Conservation (phyloP, 2,797 vertebrate species). For the Clarias fuscus region DNA sequence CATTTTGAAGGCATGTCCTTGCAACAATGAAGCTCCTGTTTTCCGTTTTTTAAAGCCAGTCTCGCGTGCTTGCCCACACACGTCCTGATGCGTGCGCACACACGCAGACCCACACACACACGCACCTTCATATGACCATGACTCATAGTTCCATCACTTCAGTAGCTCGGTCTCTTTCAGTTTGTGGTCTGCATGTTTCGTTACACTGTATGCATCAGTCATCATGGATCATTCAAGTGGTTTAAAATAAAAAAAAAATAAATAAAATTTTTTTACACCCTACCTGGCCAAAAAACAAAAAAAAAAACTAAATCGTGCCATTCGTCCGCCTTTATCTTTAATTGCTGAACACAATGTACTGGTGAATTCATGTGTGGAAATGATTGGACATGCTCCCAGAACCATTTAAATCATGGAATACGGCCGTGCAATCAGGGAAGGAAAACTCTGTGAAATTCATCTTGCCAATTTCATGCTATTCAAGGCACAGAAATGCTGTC, state of each 20-base stretch:
- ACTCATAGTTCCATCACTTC: not conserved
- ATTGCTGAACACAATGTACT: too few species aligned
- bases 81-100: not conserved
- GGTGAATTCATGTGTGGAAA: too few species aligned
- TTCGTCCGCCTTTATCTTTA: too few species aligned
- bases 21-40: conserved; percentile 17
- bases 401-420: too few species aligned
- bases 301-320: too few species aligned
- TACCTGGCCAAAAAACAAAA: too few species aligned
- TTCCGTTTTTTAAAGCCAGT: not conserved
- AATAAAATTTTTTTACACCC: too few species aligned
- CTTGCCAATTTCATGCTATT: not conserved
- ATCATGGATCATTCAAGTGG: too few species aligned
- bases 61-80: conserved; percentile 35
- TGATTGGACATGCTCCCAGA: too few species aligned
- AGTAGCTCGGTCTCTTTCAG: not conserved
- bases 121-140: not conserved
- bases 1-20: not conserved
- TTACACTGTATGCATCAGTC: not conserved
- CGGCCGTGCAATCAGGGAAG: too few species aligned
- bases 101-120: not conserved
- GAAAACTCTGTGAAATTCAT: not conserved
- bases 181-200: not conserved
- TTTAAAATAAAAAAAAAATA: too few species aligned
- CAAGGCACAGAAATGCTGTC: not conserved